Evolutionary conservation across 2,797 vertebrate species (phyloP), one percentile per base, ranked within the genome.

Genomic region (Anolis apletophallus): DNA sequence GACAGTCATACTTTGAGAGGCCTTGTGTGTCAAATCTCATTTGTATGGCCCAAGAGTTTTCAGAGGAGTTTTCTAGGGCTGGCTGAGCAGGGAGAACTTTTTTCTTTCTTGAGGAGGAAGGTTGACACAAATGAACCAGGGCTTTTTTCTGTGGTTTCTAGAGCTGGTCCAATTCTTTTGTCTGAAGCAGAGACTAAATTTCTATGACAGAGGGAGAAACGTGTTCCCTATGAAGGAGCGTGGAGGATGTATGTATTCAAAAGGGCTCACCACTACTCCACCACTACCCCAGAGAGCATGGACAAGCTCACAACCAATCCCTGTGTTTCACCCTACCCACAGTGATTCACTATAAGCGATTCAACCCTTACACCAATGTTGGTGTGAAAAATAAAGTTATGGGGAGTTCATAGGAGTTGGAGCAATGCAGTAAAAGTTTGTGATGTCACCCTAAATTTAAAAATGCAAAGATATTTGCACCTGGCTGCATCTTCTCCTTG

Each of bases 1-100:
- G 61, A 16, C 75, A 80, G 57, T 86, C 85, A 83, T 83, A 86
- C 23, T 83, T 86, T 75, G 34, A 61, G 6, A 59, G 73, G 26
- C 69, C 1, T 92, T 77, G 59, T 78, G 36, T 83, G 76, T 36
- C 79, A 74, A 61, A 83, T 89, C 34, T 9, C 40, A 32, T 67
- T 61, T 52, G 52, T 71, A 69, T 57, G 59, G 1, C 59, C 16
- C 72, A 52, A 69, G 3, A 1, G 80, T 11, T 29, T 12, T 46
- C 50, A 71, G 40, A 73, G 4, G 11, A 79, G 1, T 11, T 72
- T 50, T 68, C 26, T 54, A 29, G 14, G 77, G 29, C 52, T 54
- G 84, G 32, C 52, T 50, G 85, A 72, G 57, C 6, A n/a, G 72
- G 46, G 57, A 83, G 7, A 64, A 19, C 32, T 52, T 12, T 21